Base-by-base conservation (phyloP, 2,888 invertebrate genomes). In the Microctonus aethiopoides region DNA sequence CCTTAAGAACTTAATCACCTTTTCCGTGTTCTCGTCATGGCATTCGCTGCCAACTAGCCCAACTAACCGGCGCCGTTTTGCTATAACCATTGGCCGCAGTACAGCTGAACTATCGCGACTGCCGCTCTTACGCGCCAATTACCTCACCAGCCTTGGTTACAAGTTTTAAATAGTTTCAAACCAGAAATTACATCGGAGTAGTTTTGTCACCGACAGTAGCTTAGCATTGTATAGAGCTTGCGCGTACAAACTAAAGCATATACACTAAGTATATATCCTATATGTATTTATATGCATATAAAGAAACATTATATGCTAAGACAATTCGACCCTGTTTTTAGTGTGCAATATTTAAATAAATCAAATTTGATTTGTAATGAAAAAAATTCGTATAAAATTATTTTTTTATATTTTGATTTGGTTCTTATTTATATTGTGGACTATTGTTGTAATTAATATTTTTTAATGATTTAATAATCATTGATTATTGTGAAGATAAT, bases 91-190 rank as follows among this genome's bases (percentile, higher is more conserved):
- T 68, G 62, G 62, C 63, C 61, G 32, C 60, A 52, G 52, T 39
- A 62, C 56, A 56, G 62, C 39, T 36, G 57, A 41, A 62, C 56
- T 57, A 68, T 68, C 56, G 32, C 63, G 26, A 62, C 41, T 39
- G 20, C 36, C 54, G 56, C 56, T 63, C 64, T 63, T 64, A 72
- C 71, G 64, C 71, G 65, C 71, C 71, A 68, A 68, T 74, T 74
- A 70, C 68, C 70, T 72, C 60, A 67, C 71, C 57, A 68, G 71
- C 67, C 62, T 71, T 67, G 66, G 68, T 73, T 72, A 64, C 76
- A 76, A 76, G 74, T 76, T 76, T 76, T 75, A 76, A 75, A 76
- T 76, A 76, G 76, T 76, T 76, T 74, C 66, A 39, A 68, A 59
- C 70, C 67, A 69, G 70, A 71, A 76, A 76, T 76, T 73, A 75